Conservation (phyloP, 2,113 vertebrate genomes). For the Neoarius graeffei region DNA sequence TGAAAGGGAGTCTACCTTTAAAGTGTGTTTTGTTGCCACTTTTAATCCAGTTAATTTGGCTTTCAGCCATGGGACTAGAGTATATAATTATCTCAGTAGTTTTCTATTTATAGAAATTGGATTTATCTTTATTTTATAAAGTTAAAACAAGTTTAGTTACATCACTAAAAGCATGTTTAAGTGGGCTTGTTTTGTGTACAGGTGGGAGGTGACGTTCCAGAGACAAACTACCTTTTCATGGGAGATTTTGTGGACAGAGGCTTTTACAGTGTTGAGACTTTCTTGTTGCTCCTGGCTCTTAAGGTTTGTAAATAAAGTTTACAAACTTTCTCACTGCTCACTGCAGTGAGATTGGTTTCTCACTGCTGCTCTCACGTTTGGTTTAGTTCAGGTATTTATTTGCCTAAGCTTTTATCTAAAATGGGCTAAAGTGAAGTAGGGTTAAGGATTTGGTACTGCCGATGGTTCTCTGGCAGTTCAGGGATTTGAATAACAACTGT, state of each 20-base stretch:
- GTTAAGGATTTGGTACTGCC: neutral
- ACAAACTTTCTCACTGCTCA: too few relatives aligned
- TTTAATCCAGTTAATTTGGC: neutral
- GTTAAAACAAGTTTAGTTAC: neutral
- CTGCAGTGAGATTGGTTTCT: neutral
- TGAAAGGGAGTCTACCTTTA: too few relatives aligned
- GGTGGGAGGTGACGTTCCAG: conserved; percentile 92
- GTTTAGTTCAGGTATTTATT: neutral
- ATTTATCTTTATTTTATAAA: neutral
- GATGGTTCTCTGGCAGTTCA: neutral
- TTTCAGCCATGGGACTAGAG: neutral
- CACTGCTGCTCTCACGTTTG: too few relatives aligned
- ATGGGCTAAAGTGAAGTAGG: neutral
- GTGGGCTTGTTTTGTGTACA: conserved; percentile 51
- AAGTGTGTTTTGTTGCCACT: neutral
- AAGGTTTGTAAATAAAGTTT: too few relatives aligned
- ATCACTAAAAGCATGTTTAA: neutral
- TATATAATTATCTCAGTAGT: neutral
- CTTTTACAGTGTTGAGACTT: conserved; percentile 95
- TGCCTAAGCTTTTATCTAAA: neutral
- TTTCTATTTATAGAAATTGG: neutral
- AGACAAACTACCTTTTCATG: conserved; percentile 97
- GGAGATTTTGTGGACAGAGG: conserved; percentile 94
- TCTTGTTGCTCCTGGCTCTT: conserved; percentile 87
- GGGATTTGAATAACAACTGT: neutral